Evolutionary conservation across 2,888 invertebrate species (phyloP), one percentile per base, ranked within the genome.

Genomic region (Ceramica pisi): DNA sequence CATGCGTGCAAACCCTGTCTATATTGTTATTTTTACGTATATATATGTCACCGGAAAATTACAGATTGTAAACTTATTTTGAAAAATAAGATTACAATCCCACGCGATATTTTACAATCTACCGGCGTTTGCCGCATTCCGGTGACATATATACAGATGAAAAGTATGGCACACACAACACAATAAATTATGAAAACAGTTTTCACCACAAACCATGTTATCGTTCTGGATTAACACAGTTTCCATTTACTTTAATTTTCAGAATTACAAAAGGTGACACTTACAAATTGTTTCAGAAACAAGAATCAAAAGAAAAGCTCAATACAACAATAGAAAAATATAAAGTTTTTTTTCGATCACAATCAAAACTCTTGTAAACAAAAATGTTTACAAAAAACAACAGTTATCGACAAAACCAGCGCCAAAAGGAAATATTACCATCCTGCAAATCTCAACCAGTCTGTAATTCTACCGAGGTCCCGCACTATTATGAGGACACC

Each of bases 1-100:
- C 81, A 84, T 77, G 71, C 67, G 70, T 82, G 81, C 78, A 71
- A 83, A 89, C 87, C 86, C 88, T 88, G 88, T 85, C 74, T 69
- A 74, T 76, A 81, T 76, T 75, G 79, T 78, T 79, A 82, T 67
- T 68, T 73, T 75, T 81, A 80, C 67, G 51, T 74, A 70, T 71
- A n/a, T n/a, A n/a, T n/a, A n/a, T n/a, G n/a, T n/a, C n/a, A n/a
- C n/a, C n/a, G n/a, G n/a, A n/a, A n/a, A n/a, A n/a, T n/a, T n/a
- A n/a, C n/a, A n/a, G n/a, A n/a, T n/a, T n/a, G n/a, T n/a, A n/a
- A n/a, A n/a, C n/a, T n/a, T n/a, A n/a, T n/a, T n/a, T n/a, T n/a
- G n/a, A n/a, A n/a, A n/a, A n/a, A n/a, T n/a, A n/a, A n/a, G n/a
- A n/a, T n/a, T n/a, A n/a, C n/a, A n/a, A n/a, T n/a, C n/a, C n/a